Evolutionary conservation across 2,113 vertebrate species (phyloP).

Genomic region (Anarhynchus alexandrinus): DNA sequence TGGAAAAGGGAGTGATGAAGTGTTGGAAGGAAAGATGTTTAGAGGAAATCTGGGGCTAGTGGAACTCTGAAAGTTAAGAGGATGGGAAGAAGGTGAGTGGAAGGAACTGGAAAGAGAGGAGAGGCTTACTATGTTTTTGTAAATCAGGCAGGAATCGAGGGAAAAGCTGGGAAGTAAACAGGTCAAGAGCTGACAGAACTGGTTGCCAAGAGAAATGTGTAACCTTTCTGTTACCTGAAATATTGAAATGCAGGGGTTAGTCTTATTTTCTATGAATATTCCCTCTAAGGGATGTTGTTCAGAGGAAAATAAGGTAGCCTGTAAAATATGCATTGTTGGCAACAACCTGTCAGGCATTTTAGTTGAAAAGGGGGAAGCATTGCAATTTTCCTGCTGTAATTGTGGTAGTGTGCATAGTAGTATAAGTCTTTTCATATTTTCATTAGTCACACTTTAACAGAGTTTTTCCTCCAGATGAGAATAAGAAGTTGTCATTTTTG

Average conservation of each 20-base stretch:
- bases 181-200: not conserved
- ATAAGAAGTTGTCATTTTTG: not conserved
- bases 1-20: not conserved
- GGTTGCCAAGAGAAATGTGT: not conserved
- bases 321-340: not conserved
- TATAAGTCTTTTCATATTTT: not conserved
- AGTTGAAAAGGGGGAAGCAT: not conserved
- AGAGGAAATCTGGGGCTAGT: not conserved
- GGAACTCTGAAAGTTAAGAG: not conserved
- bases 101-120: not conserved
- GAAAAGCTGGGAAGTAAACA: not conserved
- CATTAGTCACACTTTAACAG: not conserved
- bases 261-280: not conserved
- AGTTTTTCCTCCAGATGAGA: not conserved
- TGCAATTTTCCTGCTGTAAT: not conserved
- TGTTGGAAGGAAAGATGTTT: not conserved
- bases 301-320: not conserved
- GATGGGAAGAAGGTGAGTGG: not conserved
- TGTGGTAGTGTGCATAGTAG: not conserved
- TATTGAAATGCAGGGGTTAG: not conserved
- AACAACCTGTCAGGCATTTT: not conserved
- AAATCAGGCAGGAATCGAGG: not conserved
- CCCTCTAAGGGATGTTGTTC: not conserved
- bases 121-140: not conserved
- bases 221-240: not conserved